phyloP scores from a whole-genome alignment of 2,113 vertebrate species.

The Plotosus lineatus region DNA sequence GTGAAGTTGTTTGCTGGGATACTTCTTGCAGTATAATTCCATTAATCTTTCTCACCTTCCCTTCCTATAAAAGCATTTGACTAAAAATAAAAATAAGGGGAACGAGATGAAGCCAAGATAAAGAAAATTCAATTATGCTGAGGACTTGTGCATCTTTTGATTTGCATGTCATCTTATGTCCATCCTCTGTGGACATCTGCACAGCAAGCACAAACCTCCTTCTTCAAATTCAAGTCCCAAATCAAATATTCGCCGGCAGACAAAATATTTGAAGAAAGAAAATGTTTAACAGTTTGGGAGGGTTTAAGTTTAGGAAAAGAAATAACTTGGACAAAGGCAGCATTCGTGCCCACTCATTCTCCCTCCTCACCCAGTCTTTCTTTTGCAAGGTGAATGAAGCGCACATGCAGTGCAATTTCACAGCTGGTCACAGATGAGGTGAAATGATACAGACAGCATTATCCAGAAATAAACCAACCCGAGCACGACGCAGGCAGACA shows the following conservation, averaged over 20 bases:
- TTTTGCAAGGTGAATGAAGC: conserved; percentile 42
- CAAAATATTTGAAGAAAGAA: not conserved
- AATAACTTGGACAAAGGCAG: not conserved
- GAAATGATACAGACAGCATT: conserved; percentile 22
- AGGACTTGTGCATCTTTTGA: not conserved
- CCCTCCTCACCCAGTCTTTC: not conserved
- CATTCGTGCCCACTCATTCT: not conserved
- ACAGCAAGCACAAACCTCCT: not conserved
- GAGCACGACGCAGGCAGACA: conserved; percentile 20
- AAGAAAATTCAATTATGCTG: not conserved
- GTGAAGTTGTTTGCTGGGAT: not conserved
- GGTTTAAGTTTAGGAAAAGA: not conserved
- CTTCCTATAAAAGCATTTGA: not conserved
- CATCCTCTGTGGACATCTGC: conserved; percentile 1
- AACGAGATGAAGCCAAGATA: too few species aligned
- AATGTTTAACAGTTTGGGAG: not conserved
- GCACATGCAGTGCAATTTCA: conserved; percentile 42
- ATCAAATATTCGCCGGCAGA: conserved; percentile 2
- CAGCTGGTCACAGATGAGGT: conserved; percentile 22
- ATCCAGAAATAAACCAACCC: conserved; percentile 47
- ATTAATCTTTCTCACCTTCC: not conserved
- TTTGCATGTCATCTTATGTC: not conserved
- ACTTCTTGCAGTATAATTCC: too few species aligned
- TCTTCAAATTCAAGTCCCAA: conserved; percentile 14
- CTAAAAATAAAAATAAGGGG: not conserved